Evolutionary conservation across 2,113 vertebrate species (phyloP).

Genomic region (Sporophila hypoxantha): DNA sequence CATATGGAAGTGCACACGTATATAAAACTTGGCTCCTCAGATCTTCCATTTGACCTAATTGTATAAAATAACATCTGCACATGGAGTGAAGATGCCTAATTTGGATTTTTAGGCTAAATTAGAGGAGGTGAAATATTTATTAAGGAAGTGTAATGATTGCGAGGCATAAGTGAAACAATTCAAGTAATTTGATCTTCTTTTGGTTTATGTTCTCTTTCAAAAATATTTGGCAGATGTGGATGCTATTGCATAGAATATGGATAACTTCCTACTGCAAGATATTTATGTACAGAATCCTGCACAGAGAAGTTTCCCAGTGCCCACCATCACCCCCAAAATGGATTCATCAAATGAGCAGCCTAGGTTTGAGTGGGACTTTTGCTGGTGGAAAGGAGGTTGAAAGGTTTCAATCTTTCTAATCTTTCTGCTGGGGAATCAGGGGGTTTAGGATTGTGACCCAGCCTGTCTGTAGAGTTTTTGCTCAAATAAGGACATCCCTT

Average conservation of each 20-base stretch:
- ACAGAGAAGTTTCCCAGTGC: not conserved
- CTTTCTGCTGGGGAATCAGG: not conserved
- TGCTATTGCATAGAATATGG: not conserved
- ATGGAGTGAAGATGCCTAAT: not conserved
- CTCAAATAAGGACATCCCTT: not conserved
- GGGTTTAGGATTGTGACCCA: not conserved
- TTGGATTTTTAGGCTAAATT: not conserved
- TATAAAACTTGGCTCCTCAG: not conserved
- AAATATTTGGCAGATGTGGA: not conserved
- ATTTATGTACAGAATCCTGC: not conserved
- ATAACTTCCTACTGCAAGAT: not conserved
- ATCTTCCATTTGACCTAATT: not conserved
- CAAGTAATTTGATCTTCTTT: not conserved
- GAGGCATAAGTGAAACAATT: not conserved
- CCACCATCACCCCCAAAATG: accelerated
- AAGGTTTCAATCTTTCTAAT: not conserved
- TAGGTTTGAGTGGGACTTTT: not conserved
- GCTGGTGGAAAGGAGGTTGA: not conserved
- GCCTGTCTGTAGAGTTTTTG: not conserved
- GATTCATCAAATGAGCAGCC: not conserved
- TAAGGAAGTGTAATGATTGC: not conserved
- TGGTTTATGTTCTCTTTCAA: not conserved
- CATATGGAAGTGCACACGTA: not conserved
- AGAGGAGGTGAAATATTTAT: not conserved
- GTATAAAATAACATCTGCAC: not conserved